Evolutionary conservation across 1,140 invertebrate species (phyloP).

Genomic region (Tribolium madens): DNA sequence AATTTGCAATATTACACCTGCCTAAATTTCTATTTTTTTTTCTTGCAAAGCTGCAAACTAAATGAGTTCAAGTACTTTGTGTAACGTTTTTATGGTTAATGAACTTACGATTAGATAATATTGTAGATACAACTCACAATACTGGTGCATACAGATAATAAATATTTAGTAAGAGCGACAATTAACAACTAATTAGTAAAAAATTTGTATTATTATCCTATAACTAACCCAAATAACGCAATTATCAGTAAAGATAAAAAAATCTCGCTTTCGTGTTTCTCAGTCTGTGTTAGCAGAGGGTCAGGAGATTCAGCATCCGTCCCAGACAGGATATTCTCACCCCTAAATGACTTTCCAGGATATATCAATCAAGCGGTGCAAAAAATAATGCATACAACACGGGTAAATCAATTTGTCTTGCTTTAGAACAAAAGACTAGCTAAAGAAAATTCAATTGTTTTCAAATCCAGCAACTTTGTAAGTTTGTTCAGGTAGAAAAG

Average conservation of each 20-base stretch:
- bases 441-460: background rate
- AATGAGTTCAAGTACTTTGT: background rate
- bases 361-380: conserved; percentile 45
- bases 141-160: background rate
- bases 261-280: background rate
- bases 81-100: background rate
- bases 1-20: background rate
- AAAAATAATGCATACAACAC: conserved; percentile 1
- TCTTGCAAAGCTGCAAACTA: background rate
- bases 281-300: background rate
- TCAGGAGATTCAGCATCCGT: conserved; percentile 46
- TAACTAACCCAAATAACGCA: background rate
- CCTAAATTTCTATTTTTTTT: background rate
- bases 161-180: background rate
- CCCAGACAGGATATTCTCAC: conserved; percentile 50
- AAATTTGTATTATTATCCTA: background rate
- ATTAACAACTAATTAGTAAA: background rate
- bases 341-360: conserved; percentile 48
- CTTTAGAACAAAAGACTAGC: background rate
- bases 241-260: conserved; percentile 29
- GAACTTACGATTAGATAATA: background rate
- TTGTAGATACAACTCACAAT: background rate
- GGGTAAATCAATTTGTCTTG: too few relatives aligned
- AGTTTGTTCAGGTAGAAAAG: background rate
- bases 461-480: background rate